Conservation (phyloP, 2,113 vertebrate genomes). For the Pangasianodon hypophthalmus region DNA sequence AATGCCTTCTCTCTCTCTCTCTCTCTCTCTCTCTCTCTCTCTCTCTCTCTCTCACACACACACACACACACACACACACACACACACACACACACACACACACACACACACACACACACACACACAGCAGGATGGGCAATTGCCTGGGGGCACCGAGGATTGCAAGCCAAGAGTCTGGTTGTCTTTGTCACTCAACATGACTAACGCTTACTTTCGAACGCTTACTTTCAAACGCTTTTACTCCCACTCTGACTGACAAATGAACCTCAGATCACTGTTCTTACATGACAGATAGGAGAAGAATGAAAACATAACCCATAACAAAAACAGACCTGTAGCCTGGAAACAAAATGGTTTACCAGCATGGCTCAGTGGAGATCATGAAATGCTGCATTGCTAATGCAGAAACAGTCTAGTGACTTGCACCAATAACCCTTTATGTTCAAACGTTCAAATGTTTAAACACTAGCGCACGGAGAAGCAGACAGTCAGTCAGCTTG, state of each 20-base stretch:
- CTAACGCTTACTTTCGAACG: not conserved
- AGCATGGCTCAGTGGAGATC: not conserved
- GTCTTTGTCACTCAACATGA: not conserved
- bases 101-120: conserved; percentile 23
- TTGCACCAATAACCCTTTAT: not conserved
- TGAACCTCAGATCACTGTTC: not conserved
- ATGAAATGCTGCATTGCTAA: not conserved
- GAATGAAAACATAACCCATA: not conserved
- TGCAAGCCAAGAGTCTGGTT: not conserved
- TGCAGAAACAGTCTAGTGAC: not conserved
- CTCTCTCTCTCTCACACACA: too few relatives aligned
- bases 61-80: conserved; percentile 5
- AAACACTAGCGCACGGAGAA: not conserved
- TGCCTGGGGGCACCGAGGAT: not conserved
- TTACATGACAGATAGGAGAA: not conserved
- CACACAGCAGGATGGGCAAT: not conserved
- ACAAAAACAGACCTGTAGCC: conserved; percentile 4
- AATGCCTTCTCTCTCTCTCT: not conserved
- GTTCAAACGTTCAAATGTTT: not conserved
- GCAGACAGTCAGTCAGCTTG: not conserved
- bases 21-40: too few relatives aligned
- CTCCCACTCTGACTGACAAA: not conserved
- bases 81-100: not conserved
- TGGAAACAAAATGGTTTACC: not conserved
- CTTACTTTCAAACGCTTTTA: not conserved